Percentiles rank a stretch among this genome's conserved stretches.
Conservation (phyloP, 1,140 invertebrate species). For the Mylabris phalerata region DNA sequence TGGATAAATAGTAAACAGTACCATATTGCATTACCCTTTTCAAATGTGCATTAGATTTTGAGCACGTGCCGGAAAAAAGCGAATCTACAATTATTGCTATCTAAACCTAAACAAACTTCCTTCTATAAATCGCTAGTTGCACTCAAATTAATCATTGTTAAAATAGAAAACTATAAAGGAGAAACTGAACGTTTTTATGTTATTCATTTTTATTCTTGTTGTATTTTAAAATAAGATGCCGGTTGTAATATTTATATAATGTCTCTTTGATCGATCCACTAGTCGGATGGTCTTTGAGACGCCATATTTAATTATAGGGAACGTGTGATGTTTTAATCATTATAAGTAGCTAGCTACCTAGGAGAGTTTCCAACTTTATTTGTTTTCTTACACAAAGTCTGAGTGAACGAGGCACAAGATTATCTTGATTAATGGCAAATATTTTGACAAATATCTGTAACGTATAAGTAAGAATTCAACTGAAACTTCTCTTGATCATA, state of each 20-base stretch:
- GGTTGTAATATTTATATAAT: too few species aligned
- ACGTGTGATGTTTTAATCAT: constrained; percentile 37
- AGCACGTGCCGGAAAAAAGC: constrained; percentile 22
- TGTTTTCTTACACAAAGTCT: constrained; percentile 30
- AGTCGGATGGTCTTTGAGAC: constrained; percentile 8
- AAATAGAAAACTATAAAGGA: too few species aligned
- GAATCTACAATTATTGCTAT: constrained; percentile 4
- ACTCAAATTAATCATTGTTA: too few species aligned
- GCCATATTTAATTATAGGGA: constrained; percentile 30
- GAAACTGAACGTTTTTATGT: too few species aligned
- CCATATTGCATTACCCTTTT: constrained; percentile 22
- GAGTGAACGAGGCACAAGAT: constrained; percentile 26
- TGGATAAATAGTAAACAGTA: constrained; percentile 11
- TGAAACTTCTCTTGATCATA: background rate
- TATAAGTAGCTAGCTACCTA: constrained; percentile 34
- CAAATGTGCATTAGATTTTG: constrained; percentile 25
- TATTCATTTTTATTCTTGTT: too few species aligned
- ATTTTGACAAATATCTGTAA: constrained; percentile 23
- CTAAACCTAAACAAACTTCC: too few species aligned
- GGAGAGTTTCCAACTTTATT: constrained; percentile 31
- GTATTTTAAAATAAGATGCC: background rate
- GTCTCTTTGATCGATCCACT: too few species aligned
- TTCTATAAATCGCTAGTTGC: too few species aligned
- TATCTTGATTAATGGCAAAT: constrained; percentile 39
- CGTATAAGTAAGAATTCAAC: constrained; percentile 9